Evolutionary conservation across 2,888 invertebrate species (phyloP), one percentile per base, ranked within the genome.

Genomic region (Stictocephala bisonia): DNA sequence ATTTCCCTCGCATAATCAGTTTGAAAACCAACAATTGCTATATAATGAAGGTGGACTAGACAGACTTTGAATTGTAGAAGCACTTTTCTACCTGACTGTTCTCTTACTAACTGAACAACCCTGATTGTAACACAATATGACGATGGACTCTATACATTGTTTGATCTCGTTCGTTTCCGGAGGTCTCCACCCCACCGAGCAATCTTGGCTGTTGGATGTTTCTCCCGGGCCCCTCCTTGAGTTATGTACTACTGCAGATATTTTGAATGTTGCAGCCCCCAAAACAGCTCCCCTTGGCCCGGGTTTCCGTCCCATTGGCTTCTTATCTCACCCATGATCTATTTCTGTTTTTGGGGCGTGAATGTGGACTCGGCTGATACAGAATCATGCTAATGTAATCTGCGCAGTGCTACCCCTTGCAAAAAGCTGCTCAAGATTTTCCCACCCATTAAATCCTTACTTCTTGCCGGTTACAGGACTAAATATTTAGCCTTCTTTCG

Each of bases 281-380:
- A 53, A 58, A 70, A 70, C 68, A 68, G 50, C 26, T 53, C 56
- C 31, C 56, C 56, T 56, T 26, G 9, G 29, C 24, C 27, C 6
- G 2, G 24, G 4, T 22, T 74, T 71, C 74, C 74, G 68, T 50
- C 44, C 71, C 71, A 71, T 71, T 74, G 48, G 70, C 40, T 35
- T 18, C 67, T 20, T 58, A 41, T 44, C 48, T 24, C 18, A 15
- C 56, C 20, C 27, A 40, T 70, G 70, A 58, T 71, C 70, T 71
- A 64, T 58, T 4, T 51, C 40, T 53, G 69, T 40, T 69, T 51
- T 69, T 35, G 69, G 41, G 70, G 70, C 70, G 70, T 71, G 70
- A 71, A 70, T n/a, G 24, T 13, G 24, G 41, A 40, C 70, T n/a
- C 15, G n/a, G 35, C 35, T 69, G 51, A 51, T 69, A 53, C 18